Evolutionary conservation across 1,140 invertebrate species (phyloP), one percentile per base, ranked within the genome.

Genomic region (Trinorchestia longiramus): DNA sequence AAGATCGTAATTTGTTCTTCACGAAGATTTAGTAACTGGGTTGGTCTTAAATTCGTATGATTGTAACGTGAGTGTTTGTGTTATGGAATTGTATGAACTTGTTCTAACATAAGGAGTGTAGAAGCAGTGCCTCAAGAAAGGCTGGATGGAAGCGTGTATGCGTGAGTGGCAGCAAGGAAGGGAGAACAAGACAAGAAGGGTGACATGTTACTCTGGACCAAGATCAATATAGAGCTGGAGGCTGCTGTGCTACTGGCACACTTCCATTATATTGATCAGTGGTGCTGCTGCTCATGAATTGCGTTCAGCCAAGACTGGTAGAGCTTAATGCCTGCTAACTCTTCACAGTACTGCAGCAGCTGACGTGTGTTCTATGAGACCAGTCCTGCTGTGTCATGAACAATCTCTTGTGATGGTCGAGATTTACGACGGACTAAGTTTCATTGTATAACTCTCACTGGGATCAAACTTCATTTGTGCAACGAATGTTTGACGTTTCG

Each of bases 241-340:
- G 43, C 88, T 90, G 88, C 43, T 94, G 92, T 94, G 92, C 92
- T 44, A 94, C 43, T 94, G 92, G 43, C 92, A 94, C 44, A 94
- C 92, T 94, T 94, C 44, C 92, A 45, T 94, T 45, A 44, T 94
- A 94, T 94, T 94, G 92, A 94, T 94, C 92, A 42, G 88, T 3
- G 41, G 88, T 8, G 36, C 4, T 36, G 41, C 87, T 6, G n/a
- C n/a, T 42, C 88, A 43, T 90, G 62, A 77, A 36, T 11, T 77
- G 15, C 62, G 62, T 36, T 19, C 47, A 53, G 19, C 47, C 8
- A 19, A 19, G 8, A n/a, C n/a, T n/a, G n/a, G n/a, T n/a, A n/a
- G n/a, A n/a, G n/a, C n/a, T n/a, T n/a, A n/a, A n/a, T n/a, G n/a
- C n/a, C n/a, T n/a, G n/a, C n/a, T n/a, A n/a, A n/a, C n/a, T 19